Conservation (phyloP, 2,113 vertebrate species). For the Lamprologus tigripictilis region DNA sequence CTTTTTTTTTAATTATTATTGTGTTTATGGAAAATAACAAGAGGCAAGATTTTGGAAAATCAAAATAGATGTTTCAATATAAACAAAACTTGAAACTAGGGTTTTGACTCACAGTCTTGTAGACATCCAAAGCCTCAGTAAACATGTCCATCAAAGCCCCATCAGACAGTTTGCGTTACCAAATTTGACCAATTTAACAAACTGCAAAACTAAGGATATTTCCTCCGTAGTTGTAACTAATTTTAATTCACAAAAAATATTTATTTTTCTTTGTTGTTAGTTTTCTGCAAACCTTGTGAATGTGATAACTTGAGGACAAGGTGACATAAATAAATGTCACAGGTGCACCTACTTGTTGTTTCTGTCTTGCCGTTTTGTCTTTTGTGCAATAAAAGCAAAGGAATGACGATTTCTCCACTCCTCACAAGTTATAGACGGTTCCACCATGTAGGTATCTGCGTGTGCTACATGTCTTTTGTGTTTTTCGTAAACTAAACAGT, state of each 20-base stretch:
- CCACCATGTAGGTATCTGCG: background rate
- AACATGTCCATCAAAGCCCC: background rate
- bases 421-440: background rate
- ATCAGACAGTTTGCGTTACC: background rate
- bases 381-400: background rate
- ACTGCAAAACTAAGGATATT: background rate
- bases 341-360: background rate
- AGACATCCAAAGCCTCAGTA: background rate
- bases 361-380: background rate
- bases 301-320: background rate
- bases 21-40: background rate
- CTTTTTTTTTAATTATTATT: background rate
- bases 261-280: accelerated
- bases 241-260: background rate
- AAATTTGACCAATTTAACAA: background rate
- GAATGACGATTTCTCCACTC: background rate
- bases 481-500: background rate
- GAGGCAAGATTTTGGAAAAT: background rate
- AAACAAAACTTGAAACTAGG: background rate
- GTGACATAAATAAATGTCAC: background rate
- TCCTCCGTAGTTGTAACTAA: background rate
- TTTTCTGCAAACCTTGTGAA: background rate
- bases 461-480: background rate
- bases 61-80: background rate
- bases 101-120: background rate